phyloP scores from a whole-genome alignment of 2,113 vertebrate genomes.

The Phalacrocorax pelagicus region DNA sequence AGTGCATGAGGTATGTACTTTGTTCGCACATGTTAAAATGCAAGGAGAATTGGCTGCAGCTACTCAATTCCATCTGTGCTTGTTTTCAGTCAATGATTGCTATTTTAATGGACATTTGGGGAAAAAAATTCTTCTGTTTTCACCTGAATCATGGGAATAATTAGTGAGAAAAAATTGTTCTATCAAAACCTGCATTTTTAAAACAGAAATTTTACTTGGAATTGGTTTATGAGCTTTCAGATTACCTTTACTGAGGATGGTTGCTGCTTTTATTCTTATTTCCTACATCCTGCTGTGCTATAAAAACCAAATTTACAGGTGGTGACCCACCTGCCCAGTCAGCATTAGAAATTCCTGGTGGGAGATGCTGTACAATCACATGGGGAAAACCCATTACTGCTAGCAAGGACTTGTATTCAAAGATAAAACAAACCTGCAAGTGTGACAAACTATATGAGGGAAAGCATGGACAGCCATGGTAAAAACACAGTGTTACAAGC shows the following conservation, averaged over 20 bases:
- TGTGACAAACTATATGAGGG: neutral
- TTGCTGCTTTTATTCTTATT: neutral
- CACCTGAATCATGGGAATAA: neutral
- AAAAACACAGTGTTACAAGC: neutral
- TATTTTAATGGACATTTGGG: neutral
- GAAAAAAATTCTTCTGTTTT: neutral
- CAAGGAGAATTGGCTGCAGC: neutral
- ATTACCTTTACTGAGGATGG: neutral
- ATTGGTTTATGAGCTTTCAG: neutral
- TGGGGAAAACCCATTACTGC: neutral
- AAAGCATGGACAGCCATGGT: neutral
- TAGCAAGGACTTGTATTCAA: neutral
- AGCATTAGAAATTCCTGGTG: neutral
- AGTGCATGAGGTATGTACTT: rapidly evolving
- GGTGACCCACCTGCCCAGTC: neutral
- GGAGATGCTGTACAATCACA: neutral
- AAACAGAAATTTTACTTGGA: neutral
- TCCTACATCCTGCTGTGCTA: neutral
- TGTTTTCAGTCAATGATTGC: neutral
- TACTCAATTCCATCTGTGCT: neutral
- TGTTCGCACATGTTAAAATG: neutral
- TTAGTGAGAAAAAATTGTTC: neutral
- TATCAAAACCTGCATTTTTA: neutral
- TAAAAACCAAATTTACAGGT: neutral
- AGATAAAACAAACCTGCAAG: neutral